Base-by-base conservation (phyloP, 2,797 vertebrate genomes). In the Sebastes oblongus region DNA sequence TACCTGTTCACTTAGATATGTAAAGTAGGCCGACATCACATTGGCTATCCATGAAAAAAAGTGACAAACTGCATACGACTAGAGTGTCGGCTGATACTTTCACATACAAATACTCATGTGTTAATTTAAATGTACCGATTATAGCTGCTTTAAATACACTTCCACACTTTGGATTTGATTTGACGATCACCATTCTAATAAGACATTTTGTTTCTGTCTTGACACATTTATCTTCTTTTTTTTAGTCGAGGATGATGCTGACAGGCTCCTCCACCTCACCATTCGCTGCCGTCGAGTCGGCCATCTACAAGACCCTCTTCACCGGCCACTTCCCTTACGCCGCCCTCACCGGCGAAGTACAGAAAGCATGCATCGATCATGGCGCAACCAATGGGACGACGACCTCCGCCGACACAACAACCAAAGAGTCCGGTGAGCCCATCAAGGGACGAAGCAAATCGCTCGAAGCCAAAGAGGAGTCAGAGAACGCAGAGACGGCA, bases 191-290 rank as follows among this genome's bases (percentile, higher is more conserved):
- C 69, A 6, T 50, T 73, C 11, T 18, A 9, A 42, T 24, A 56
- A 56, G 34, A 66, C 14, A 11, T 36, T 60, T 39, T 20, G 24
- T 20, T 24, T 71, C 27, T 56, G 22, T 46, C 65, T 29, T 66
- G 54, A 36, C 62, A 36, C 14, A n/a, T 75, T n/a, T 36, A 8
- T 62, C 4, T 32, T 77, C 13, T 70, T 29, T 73, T 34, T 34
- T 75, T 64, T 27, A 94, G 98, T 87, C 96, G n/a, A 94, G 95
- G 85, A 97, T 98, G 97, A 97, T 97, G 96, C 83, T 97, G 86
- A 96, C 95, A 6, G 93, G 94, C 77, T 94, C 94, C 11, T 81
- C 95, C 13, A 2, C 90, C 54, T 95, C 96, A 67, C 96, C 96
- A 1, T 95, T 99, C 60, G 94, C 95, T 56, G 73, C 90, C 8